phyloP scores from a whole-genome alignment of 2,797 vertebrate genomes.

The Ataeniobius toweri region DNA sequence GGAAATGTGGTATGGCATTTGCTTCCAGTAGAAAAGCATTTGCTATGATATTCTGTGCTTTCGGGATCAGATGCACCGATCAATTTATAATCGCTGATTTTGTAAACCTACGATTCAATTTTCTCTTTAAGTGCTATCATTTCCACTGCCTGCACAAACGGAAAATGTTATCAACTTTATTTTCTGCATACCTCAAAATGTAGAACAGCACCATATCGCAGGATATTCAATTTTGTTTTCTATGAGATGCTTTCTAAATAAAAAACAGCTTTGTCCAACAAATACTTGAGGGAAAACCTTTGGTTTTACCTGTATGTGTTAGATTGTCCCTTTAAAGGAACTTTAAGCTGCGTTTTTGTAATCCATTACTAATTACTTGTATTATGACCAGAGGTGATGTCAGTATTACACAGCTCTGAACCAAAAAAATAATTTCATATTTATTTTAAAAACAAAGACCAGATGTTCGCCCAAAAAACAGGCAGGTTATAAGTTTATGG shows the following conservation, averaged over 20 bases:
- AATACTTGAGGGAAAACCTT: neutral
- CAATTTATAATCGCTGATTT: neutral
- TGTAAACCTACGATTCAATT: neutral
- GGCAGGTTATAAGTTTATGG: neutral
- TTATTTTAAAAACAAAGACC: neutral
- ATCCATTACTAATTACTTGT: neutral
- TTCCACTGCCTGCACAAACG: neutral
- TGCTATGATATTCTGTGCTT: neutral
- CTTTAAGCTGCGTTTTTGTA: neutral
- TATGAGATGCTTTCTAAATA: neutral
- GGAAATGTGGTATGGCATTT: neutral
- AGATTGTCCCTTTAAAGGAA: neutral
- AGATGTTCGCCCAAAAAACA: neutral
- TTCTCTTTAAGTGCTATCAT: neutral
- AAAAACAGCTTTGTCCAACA: neutral
- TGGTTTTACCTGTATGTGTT: neutral
- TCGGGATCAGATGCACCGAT: neutral
- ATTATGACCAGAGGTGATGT: neutral
- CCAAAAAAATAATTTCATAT: neutral
- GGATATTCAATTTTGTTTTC: neutral
- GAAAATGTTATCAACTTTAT: neutral
- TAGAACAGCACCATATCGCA: neutral
- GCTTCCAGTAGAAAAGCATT: neutral
- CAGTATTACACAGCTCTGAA: neutral
- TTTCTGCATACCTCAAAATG: neutral